Base-by-base conservation (phyloP, 2,888 invertebrate species). In the Cryptocephalus primarius region DNA sequence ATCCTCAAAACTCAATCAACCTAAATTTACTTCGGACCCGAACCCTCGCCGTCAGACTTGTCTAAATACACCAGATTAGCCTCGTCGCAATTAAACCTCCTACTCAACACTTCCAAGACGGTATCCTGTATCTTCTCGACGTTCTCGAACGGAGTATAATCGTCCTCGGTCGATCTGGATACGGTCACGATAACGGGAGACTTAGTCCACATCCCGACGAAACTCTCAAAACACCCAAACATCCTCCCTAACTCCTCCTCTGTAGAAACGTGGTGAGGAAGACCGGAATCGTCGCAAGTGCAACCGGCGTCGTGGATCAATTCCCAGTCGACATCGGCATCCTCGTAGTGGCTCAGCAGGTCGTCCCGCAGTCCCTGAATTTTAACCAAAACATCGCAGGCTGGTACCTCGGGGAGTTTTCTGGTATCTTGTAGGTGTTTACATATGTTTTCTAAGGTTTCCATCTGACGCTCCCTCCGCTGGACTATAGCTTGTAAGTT, bases 241-340 rank as follows among this genome's bases (percentile, higher is more conserved):
- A 85, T 71, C 12, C 72, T 68, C 36, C 73, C 70, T 43, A 93
- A 77, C 67, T 90, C 83, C 40, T 77, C 75, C 10, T 75, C 70
- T 1, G 78, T 75, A 52, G 88, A 86, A 14, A 88, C 79, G 64
- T 94, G 90, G 68, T 89, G 82, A 0, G 94, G 93, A 45, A 93
- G 69, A 14, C 87, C 89, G 8, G 82, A 82, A 58, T 87, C 84
- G 64, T 93, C 92, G 50, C 86, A 82, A 0, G 93, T 93, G 64
- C 88, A 90, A 4, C 93, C 93, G 33, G 87, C 88, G 57, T 90
- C 85, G 62, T 86, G 88, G 8, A 93, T 75, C 48, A 87, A 72
- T 63, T 80, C 76, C 85, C 88, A 91, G 63, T 90, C 85, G 36
- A 88, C 80, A 40, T 79, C 76, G 13, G 77, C 74, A 10, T 79